These are phyloP conservation scores for Drosophila mauritiana DNA, from an alignment of 1,140 invertebrate species.

Conservation along the genomic window DNA sequence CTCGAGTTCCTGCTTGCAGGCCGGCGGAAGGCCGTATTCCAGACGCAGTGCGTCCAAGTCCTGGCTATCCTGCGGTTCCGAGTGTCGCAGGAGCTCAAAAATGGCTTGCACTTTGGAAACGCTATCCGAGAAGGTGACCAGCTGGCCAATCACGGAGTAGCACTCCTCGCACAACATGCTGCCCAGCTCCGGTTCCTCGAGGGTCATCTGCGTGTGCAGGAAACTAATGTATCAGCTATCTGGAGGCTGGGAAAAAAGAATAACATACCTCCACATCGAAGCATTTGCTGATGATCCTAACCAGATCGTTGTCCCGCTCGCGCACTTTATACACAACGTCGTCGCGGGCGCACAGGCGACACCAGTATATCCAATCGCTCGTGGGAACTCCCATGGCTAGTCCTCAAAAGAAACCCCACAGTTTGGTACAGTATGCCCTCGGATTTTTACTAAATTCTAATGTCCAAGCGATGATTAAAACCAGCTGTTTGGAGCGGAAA, in stretches of 20 bases:
- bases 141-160: constrained; percentile 26
- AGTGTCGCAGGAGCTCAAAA: constrained; percentile 60
- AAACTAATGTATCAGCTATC: background rate
- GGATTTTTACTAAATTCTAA: background rate
- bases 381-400: constrained; percentile 7
- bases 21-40: constrained; percentile 39
- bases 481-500: background rate
- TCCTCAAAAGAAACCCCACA: background rate
- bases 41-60: constrained; percentile 33
- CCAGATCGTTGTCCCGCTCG: constrained; percentile 26
- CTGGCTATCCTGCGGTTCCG: constrained; percentile 32
- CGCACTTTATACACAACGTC: constrained; percentile 31
- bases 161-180: constrained; percentile 57
- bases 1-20: background rate
- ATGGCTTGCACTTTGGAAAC: constrained; percentile 70
- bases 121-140: constrained; percentile 37
- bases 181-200: constrained; percentile 55
- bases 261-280: constrained; percentile 60
- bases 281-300: constrained; percentile 53
- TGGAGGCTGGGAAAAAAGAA: no score
- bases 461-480: background rate
- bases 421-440: background rate
- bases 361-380: constrained; percentile 54
- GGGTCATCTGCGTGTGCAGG: constrained; percentile 34
- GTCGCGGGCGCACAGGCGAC: constrained; percentile 57